A percentile compares a stretch with the other conserved stretches of the same genome.
Evolutionary conservation across 92 coral and sea anemone genomes (phyloP).

Genomic region (Anthopleura xanthogrammica): DNA sequence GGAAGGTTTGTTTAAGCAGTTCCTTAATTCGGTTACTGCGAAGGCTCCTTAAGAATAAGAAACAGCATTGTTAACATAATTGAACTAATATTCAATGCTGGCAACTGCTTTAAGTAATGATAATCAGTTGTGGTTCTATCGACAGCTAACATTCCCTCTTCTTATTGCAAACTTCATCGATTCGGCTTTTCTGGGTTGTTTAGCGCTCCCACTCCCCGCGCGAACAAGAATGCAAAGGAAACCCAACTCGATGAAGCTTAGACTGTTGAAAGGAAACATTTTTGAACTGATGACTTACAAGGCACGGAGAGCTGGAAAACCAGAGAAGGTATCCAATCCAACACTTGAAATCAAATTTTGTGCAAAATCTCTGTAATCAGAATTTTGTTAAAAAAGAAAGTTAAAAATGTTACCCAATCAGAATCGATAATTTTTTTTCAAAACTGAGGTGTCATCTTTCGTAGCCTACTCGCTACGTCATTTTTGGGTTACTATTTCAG

Average conservation of each 20-base stretch:
- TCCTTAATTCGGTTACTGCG: conserved; percentile 28
- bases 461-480: too few relatives aligned
- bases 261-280: not conserved
- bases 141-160: too few relatives aligned
- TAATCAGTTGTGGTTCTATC: not conserved
- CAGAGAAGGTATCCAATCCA: conserved; percentile 15
- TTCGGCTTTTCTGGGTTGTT: too few relatives aligned
- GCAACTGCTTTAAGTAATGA: not conserved
- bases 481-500: too few relatives aligned
- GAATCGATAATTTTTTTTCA: too few relatives aligned
- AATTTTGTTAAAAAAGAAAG: not conserved
- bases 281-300: conserved; percentile 18
- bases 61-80: not conserved
- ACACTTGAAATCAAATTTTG: conserved; percentile 29
- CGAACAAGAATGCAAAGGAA: too few relatives aligned
- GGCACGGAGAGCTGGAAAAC: conserved; percentile 17
- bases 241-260: too few relatives aligned
- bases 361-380: conserved; percentile 34
- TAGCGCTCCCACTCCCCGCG: too few relatives aligned
- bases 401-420: too few relatives aligned
- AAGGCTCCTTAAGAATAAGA: conserved; percentile 30
- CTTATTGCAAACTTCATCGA: too few relatives aligned
- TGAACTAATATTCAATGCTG: not conserved
- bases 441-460: too few relatives aligned
- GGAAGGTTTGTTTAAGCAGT: conserved; percentile 22